Conservation (phyloP, 2,797 vertebrate genomes). For the Antennarius maculatus region DNA sequence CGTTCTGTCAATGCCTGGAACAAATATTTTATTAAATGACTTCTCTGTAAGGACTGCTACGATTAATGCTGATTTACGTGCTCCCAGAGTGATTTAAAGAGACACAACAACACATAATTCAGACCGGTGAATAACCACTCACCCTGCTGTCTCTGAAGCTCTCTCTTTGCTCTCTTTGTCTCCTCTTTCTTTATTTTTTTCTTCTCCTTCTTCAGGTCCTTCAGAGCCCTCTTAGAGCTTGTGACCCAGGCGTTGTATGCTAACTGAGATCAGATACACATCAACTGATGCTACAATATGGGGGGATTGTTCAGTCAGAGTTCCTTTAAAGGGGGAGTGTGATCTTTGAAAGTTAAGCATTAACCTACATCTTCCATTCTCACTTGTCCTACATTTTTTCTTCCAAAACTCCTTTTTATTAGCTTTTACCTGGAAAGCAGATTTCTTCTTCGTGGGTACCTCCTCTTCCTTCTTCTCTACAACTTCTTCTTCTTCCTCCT, state of each 20-base stretch:
- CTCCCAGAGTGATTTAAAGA: not conserved
- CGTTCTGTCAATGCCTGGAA: slow-evolving; percentile 69
- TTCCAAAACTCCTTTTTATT: not conserved
- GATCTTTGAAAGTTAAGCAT: not conserved
- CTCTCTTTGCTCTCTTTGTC: slow-evolving; percentile 67
- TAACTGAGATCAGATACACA: slow-evolving; percentile 63
- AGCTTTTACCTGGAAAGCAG: slow-evolving; percentile 81
- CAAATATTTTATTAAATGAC: slow-evolving; percentile 3
- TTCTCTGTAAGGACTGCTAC: not conserved
- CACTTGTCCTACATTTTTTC: rapidly evolving
- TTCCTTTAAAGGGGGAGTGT: not conserved
- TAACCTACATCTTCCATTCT: not conserved
- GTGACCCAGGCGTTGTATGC: slow-evolving; percentile 82
- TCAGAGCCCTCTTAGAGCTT: slow-evolving; percentile 78
- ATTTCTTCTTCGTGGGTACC: slow-evolving; percentile 73
- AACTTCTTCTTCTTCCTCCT: slow-evolving; percentile 80
- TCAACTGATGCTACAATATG: not conserved
- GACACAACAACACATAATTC: too few relatives aligned
- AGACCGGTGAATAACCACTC: slow-evolving; percentile 5
- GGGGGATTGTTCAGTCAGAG: not conserved
- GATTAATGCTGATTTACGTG: not conserved
- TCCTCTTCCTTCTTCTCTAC: slow-evolving; percentile 69
- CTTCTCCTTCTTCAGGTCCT: slow-evolving; percentile 77
- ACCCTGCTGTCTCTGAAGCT: slow-evolving; percentile 68
- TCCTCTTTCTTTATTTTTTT: slow-evolving; percentile 62